phyloP scores from a whole-genome alignment of 2,797 vertebrate genomes.

The Anas bernieri region DNA sequence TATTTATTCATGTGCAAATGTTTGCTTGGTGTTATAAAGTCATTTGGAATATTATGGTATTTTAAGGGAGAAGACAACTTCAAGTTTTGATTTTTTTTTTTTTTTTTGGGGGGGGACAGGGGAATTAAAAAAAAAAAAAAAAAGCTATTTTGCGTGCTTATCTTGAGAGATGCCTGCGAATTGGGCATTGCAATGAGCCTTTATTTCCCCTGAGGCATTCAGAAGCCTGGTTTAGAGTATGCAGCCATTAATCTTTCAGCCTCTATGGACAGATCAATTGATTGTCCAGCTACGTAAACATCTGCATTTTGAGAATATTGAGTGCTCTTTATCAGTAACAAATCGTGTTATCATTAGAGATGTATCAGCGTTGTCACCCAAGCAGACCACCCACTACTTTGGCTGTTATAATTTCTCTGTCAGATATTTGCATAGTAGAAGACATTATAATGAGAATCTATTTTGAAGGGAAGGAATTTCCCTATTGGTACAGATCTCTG shows the following conservation, averaged over 20 bases:
- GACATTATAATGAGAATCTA: neutral
- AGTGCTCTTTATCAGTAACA: slow-evolving; percentile 28
- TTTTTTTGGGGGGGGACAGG: no score
- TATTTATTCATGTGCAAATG: neutral
- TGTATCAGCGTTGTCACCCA: neutral
- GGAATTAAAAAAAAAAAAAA: neutral
- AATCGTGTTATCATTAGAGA: slow-evolving; percentile 1
- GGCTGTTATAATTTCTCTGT: slow-evolving; percentile 19
- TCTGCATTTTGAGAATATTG: slow-evolving; percentile 24
- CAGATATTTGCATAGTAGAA: slow-evolving; percentile 11
- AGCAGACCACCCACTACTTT: slow-evolving; percentile 6
- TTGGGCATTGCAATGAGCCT: neutral
- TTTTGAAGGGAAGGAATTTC: slow-evolving; percentile 32
- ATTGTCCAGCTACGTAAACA: slow-evolving; percentile 9
- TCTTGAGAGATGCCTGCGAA: neutral
- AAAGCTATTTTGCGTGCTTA: neutral
- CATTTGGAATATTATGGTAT: neutral
- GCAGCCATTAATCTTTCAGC: neutral
- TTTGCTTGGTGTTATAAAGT: neutral
- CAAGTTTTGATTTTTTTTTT: neutral
- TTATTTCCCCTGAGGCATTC: neutral
- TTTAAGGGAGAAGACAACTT: neutral
- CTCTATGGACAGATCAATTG: neutral
- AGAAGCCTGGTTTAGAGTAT: neutral
- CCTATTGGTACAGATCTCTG: neutral